Conservation (phyloP, 2,113 vertebrate genomes). For the Panurus biarmicus region DNA sequence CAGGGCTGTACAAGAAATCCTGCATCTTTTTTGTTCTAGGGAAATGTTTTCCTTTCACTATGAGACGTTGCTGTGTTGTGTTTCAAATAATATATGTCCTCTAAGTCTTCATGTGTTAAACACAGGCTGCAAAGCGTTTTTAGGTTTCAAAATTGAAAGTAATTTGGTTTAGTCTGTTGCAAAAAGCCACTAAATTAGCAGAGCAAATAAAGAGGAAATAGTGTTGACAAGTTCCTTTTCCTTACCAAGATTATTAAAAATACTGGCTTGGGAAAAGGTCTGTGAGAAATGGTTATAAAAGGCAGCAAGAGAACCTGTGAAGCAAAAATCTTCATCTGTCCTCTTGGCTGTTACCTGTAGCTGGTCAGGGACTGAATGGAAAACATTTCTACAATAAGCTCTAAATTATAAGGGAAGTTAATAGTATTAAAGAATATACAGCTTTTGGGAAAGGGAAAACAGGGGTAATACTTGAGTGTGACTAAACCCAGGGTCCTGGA, state of each 20-base stretch:
- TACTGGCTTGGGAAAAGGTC: background rate
- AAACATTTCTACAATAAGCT: background rate
- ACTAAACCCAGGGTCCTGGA: background rate
- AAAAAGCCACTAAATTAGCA: background rate
- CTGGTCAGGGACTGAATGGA: background rate
- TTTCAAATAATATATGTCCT: background rate
- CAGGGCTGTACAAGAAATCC: background rate
- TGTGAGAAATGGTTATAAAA: background rate
- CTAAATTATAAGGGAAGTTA: background rate
- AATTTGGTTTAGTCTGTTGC: background rate
- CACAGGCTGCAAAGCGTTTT: background rate
- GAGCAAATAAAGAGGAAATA: constrained; percentile 14
- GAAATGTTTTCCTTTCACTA: background rate
- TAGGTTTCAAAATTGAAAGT: background rate
- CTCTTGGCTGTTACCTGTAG: background rate
- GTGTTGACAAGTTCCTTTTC: constrained; percentile 19
- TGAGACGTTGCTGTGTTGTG: background rate
- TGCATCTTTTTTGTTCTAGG: background rate
- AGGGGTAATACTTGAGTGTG: background rate
- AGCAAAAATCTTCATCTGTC: background rate
- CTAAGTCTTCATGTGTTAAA: background rate
- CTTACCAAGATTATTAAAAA: constrained; percentile 1
- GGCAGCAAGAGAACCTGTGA: background rate
- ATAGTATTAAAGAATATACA: background rate
- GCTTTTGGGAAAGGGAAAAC: background rate